Base-by-base conservation (phyloP, 2,888 invertebrate genomes). In the Acrobasis repandana region DNA sequence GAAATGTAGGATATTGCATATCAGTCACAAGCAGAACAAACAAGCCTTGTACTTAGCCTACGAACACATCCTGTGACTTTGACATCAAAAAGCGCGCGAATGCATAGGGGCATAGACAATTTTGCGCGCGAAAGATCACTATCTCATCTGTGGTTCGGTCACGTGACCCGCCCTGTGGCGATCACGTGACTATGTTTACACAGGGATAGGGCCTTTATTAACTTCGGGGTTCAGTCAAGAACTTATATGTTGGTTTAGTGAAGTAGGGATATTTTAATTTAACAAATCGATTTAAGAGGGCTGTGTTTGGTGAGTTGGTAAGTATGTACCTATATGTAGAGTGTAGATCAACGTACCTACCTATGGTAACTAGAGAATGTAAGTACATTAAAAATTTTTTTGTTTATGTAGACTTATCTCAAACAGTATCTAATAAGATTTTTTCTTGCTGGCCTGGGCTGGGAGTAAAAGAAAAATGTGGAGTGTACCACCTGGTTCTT, bases 181-280 rank as follows among this genome's bases (percentile, higher is more conserved):
- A 85, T 69, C 90, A 83, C 90, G 90, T 85, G 89, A 73, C 84
- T 68, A 43, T 88, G 83, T 90, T 89, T 90, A 82, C 77, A 75
- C 70, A 79, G 75, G 74, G 73, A 77, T 75, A 76, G 74, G 76
- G 82, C 83, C 83, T 83, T 86, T 89, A 88, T 89, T 89, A 87
- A 86, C 81, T 83, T 69, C 73, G 67, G 74, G 73, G 73, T 70
- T 70, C 62, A 65, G 63, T 51, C 48, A 57, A 52, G 59, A 50
- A 51, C 43, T 38, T 52, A 52, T 50, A 58, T 20, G 60, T 49
- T 48, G 34, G 20, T 54, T 14, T 54, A 14, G 46, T 16, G n/a
- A 38, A 46, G 57, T 57, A 33, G 58, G 58, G 49, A n/a, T 58
- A 48, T 58, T 57, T 48, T 58, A 58, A 58, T 58, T 49, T 49